Base-by-base conservation (phyloP, 2,888 invertebrate species). In the Eledone cirrhosa region DNA sequence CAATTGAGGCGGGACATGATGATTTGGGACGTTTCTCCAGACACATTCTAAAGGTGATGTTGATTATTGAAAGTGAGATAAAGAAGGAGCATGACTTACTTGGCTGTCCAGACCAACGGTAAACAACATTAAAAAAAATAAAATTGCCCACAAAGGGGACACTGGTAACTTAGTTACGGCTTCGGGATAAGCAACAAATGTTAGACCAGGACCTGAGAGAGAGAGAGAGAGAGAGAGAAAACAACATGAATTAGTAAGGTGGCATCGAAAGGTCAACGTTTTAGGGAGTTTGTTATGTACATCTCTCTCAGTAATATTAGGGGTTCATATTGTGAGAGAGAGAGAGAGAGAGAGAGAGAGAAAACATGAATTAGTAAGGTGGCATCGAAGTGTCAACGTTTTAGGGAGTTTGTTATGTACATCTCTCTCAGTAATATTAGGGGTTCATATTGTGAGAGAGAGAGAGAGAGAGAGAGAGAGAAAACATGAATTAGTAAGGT, bases 141-240 rank as follows among this genome's bases (percentile, higher is more conserved):
- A 53, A 48, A 78, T 53, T 27, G 78, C 48, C 78, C 78, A 78
- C 24, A 78, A 41, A 13, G 72, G 78, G 29, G 78, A 74, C 2
- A 78, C 59, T 29, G 78, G 78, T n/a, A 78, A 63, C 22, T 48
- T 53, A 59, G 78, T 74, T 29, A 74, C 78, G 16, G 78, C 74
- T 19, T 63, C 72, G 13, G 78, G 78, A 33, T 78, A 78, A n/a
- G 78, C 63, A 31, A 78, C 78, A 75, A 78, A 78, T 31, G 75
- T 41, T 47, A 78, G 33, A 74, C 78, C 78, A 74, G 78, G 78
- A 53, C 78, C 78, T 78, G 31, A n/a, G 48, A 78, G 22, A 13
- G 14, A 63, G 29, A 19, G 41, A 63, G 14, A n/a, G 27, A 63
- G 22, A 63, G 27, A 63, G 14, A 63, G 11, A 63, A 63, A 63